Conservation (phyloP, 1,140 invertebrate species). For the Caligus rogercresseyi region DNA sequence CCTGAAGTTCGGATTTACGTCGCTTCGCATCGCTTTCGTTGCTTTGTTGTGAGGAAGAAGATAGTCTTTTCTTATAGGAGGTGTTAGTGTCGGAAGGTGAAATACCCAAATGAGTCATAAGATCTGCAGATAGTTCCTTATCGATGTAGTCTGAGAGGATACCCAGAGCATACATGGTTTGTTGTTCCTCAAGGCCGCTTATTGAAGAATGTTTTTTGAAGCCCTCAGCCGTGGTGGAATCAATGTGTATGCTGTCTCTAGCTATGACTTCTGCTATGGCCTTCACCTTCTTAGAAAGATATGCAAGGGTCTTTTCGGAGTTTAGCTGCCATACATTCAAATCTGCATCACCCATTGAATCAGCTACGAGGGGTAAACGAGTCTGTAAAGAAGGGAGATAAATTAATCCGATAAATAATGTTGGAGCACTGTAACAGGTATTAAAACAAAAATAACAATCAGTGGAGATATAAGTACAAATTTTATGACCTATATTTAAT, state of each 20-base stretch:
- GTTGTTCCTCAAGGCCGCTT: not conserved
- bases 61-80: not conserved
- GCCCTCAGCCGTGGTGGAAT: not conserved
- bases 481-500: too few species aligned
- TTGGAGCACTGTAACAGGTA: not conserved
- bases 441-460: not conserved
- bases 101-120: not conserved
- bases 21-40: conserved; percentile 6
- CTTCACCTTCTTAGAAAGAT: not conserved
- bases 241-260: not conserved
- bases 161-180: not conserved
- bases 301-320: not conserved
- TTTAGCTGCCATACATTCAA: conserved; percentile 1
- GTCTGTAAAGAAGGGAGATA: not conserved
- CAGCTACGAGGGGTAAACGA: not conserved
- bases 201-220: not conserved
- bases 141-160: not conserved
- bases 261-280: not conserved
- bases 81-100: not conserved
- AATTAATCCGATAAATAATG: too few species aligned
- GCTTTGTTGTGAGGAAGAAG: not conserved
- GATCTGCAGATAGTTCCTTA: not conserved
- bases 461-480: too few species aligned
- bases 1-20: not conserved
- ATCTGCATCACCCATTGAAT: not conserved